Base-by-base conservation (phyloP, 2,888 invertebrate genomes). In the Volucella bombylans region DNA sequence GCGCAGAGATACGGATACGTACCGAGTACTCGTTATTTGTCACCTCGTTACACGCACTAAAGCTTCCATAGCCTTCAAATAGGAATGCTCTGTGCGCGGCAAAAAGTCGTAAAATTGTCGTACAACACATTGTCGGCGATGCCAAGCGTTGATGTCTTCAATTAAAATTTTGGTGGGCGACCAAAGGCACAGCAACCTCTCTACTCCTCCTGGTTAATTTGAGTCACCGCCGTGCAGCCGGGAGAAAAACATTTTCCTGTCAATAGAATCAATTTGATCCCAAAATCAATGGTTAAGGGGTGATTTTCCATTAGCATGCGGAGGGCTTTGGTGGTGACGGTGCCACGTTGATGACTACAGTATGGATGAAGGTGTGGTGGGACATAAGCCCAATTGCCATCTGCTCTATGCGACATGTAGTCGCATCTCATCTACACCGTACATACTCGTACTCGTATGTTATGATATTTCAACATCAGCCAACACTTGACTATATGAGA, bases 91-190 rank as follows among this genome's bases (percentile, higher is more conserved):
- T 52, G 39, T 31, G 54, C 50, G 59, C 10, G 1, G 50, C 65
- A 79, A 49, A 49, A 80, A 76, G 76, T 85, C 85, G 85, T 85
- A 80, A 85, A 85, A 85, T 85, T 85, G 85, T 85, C 85, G 85
- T 85, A 80, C 85, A 68, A 80, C 85, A 80, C 80, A 31, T 31
- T 31, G 76, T 85, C 55, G 79, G 65, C 61, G 50, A 67, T 72
- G 73, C 86, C 85, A 87, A 87, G 88, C 87, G 86, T 90, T 90
- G 90, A 90, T 90, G 90, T 90, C 89, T 90, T 90, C 90, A 90
- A 90, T 90, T 90, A 90, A 90, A 87, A 88, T 69, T 80, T 76
- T 68, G 79, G 65, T 78, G 54, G 55, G 76, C 68, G 68, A 64
- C 65, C 54, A 61, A 45, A 59, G 1, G 31, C 57, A 43, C 12